Evolutionary conservation across 2,113 vertebrate species (phyloP).

Genomic region (Plecotus auritus): DNA sequence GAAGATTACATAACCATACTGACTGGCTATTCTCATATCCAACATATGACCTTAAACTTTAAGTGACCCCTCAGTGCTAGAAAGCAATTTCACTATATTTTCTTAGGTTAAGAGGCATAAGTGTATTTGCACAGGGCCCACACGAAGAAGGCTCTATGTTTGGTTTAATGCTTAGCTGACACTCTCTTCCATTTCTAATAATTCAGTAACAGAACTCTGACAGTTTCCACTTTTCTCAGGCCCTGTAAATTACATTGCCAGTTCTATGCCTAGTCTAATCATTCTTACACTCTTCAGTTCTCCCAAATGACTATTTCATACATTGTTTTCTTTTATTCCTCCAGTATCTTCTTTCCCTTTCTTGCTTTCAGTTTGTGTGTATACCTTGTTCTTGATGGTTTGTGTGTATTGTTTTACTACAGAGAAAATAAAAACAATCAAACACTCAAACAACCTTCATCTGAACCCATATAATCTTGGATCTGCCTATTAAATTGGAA

Average conservation of each 20-base stretch:
- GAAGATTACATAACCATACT: not conserved
- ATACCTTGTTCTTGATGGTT: not conserved
- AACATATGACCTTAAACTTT: not conserved
- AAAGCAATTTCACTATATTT: not conserved
- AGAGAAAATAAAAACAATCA: not conserved
- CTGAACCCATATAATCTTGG: not conserved
- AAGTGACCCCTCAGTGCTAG: not conserved
- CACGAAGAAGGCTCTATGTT: not conserved
- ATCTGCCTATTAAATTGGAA: not conserved
- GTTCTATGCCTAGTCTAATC: not conserved
- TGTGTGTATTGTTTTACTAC: not conserved
- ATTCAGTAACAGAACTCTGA: not conserved
- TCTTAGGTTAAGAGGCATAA: not conserved
- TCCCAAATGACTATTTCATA: not conserved
- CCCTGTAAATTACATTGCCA: not conserved
- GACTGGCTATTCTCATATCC: not conserved
- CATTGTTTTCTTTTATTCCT: not conserved
- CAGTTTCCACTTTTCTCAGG: not conserved
- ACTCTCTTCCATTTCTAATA: not conserved
- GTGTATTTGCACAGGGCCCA: not conserved
- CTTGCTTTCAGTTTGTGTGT: not conserved
- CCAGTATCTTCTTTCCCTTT: not conserved
- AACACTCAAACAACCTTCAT: not conserved
- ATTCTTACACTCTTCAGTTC: not conserved
- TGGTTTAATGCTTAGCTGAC: not conserved